Evolutionary conservation across 2,888 invertebrate genomes (phyloP).

Genomic region (Ypsolopha scabrella): DNA sequence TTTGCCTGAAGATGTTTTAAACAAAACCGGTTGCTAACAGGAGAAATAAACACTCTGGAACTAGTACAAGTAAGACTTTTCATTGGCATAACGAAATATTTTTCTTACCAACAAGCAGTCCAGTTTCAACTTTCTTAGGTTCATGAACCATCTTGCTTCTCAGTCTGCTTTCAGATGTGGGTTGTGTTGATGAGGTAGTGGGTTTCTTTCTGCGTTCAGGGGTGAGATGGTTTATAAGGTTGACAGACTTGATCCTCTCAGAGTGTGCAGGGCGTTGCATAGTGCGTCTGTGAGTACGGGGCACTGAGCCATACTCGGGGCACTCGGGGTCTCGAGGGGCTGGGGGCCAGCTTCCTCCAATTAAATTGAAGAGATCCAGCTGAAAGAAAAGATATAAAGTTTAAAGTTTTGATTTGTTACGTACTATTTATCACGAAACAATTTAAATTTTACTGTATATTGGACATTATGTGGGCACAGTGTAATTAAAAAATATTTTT

Average conservation of each 20-base stretch:
- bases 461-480: no score
- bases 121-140: slow-evolving; percentile 56
- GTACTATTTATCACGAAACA: no score
- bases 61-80: no score
- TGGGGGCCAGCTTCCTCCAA: slow-evolving; percentile 64
- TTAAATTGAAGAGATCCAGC: slow-evolving; percentile 55
- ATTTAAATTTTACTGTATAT: no score
- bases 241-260: slow-evolving; percentile 71
- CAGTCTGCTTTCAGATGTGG: slow-evolving; percentile 19
- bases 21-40: no score
- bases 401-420: no score
- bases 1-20: no score
- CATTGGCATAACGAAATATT: background rate
- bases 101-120: slow-evolving; percentile 49
- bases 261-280: slow-evolving; percentile 46
- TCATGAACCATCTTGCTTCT: slow-evolving; percentile 55
- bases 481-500: no score
- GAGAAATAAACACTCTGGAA: no score
- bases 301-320: slow-evolving; percentile 45
- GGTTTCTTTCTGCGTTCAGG: slow-evolving; percentile 44
- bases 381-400: slow-evolving; percentile 19
- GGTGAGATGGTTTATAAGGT: slow-evolving; percentile 69
- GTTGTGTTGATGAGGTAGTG: slow-evolving; percentile 17
- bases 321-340: slow-evolving; percentile 42
- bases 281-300: slow-evolving; percentile 31